These are phyloP conservation scores for Chrysomela aeneicollis DNA, from an alignment of 2,888 invertebrate species.

Conservation along the genomic window DNA sequence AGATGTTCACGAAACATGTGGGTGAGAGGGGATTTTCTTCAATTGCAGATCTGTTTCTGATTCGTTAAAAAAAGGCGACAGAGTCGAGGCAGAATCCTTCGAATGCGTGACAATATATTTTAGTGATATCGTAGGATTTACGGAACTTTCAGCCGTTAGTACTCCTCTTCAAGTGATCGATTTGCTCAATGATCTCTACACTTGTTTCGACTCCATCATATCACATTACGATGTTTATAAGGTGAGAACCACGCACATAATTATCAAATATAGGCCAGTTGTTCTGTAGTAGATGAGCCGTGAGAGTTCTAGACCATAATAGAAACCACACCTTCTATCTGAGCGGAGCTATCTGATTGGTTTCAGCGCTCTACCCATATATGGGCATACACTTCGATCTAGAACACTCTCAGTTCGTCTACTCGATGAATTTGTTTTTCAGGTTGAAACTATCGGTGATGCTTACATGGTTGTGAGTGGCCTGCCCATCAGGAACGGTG, in stretches of 20 bases:
- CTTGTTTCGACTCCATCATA: slow-evolving; percentile 87
- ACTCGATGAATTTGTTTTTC: neutral
- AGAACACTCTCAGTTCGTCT: too few relatives aligned
- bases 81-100: slow-evolving; percentile 82
- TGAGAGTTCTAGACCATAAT: too few relatives aligned
- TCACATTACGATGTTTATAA: slow-evolving; percentile 89
- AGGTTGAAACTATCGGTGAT: slow-evolving; percentile 85
- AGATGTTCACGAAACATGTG: too few relatives aligned
- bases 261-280: too few relatives aligned
- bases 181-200: slow-evolving; percentile 87
- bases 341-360: too few relatives aligned
- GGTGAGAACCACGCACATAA: too few relatives aligned
- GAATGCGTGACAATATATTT: slow-evolving; percentile 86
- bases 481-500: slow-evolving; percentile 75
- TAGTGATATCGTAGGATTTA: slow-evolving; percentile 86
- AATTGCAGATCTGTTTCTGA: slow-evolving; percentile 78
- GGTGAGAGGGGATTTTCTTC: too few relatives aligned
- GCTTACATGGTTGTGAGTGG: slow-evolving; percentile 86
- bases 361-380: too few relatives aligned
- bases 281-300: too few relatives aligned
- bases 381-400: too few relatives aligned
- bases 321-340: too few relatives aligned
- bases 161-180: slow-evolving; percentile 87
- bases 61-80: slow-evolving; percentile 78
- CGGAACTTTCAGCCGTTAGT: slow-evolving; percentile 78